phyloP scores from a whole-genome alignment of 2,888 invertebrate genomes.

The Nemurella pictetii region DNA sequence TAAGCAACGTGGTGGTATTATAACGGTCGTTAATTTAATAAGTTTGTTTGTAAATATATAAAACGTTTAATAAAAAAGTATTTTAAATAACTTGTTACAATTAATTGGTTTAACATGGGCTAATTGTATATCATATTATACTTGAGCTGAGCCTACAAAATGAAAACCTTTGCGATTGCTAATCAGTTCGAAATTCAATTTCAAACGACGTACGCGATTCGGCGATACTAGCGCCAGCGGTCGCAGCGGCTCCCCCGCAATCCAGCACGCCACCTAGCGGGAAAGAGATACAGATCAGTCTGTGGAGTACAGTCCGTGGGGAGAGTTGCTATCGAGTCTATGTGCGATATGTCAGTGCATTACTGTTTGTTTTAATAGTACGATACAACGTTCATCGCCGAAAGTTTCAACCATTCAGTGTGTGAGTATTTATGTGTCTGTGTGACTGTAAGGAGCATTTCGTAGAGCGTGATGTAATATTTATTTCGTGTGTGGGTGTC shows the following conservation, averaged over 20 bases:
- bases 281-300: not conserved
- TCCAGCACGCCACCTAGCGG: not conserved
- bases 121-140: not conserved
- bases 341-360: not conserved
- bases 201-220: not conserved
- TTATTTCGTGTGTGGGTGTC: not conserved
- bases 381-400: not conserved
- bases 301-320: not conserved
- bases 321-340: not conserved
- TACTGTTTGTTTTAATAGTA: not conserved
- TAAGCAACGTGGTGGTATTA: not conserved
- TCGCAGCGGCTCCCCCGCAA: not conserved
- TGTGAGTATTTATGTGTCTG: not conserved
- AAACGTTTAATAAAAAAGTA: conserved; percentile 8
- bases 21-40: not conserved
- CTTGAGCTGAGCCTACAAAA: too few species aligned
- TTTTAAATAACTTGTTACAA: not conserved
- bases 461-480: not conserved
- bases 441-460: not conserved
- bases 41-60: conserved; percentile 23
- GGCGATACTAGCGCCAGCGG: not conserved
- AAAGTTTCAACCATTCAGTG: not conserved
- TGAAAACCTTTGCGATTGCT: too few species aligned
- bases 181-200: too few species aligned
- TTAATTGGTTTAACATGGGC: not conserved